Evolutionary conservation across 2,888 invertebrate species (phyloP), one percentile per base, ranked within the genome.

Genomic region (Fragum sueziense): DNA sequence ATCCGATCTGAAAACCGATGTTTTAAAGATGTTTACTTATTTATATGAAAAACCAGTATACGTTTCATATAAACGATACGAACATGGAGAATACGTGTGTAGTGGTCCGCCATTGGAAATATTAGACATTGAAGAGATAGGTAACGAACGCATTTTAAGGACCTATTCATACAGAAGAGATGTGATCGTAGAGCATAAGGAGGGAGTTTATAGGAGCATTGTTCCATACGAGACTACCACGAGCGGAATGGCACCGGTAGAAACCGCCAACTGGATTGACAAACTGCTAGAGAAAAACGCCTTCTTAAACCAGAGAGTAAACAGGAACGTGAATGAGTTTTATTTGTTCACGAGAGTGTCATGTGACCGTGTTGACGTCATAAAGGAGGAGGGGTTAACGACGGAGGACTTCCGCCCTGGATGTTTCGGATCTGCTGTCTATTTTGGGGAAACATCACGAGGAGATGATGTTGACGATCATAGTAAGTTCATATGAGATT

Each of bases 241-340:
- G 57, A 57, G 29, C 25, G 57, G 57, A 57, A 25, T 57, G 27
- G 29, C 25, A 20, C 57, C 57, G 9, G 25, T 57, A 27, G 57
- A 20, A 14, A 57, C 57, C 14, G 57, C 57, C 27, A 57, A 57
- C 27, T 57, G 57, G 25, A 27, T 57, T 22, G 27, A 57, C 4
- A 25, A 27, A 7, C 57, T 57, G 9, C 57, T 57, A 1, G 27
- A 25, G 27, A 29, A 57, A 29, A 20, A 27, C 29, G 57, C 57
- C 0, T 29, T 27, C 14, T 14, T 57, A 14, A 57, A 29, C 25
- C 57, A 57, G 20, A 29, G 14, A 2, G 57, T 57, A 3, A 27
- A 57, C 57, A 57, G 57, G 25, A 25, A 57, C 20, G 27, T 57
- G 27, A 57, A 57, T 27, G 57, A 57, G 27, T 57, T 57, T 29